These are phyloP conservation scores for Chelonus insularis DNA, from an alignment of 1,140 invertebrate genomes.

Conservation along the genomic window DNA sequence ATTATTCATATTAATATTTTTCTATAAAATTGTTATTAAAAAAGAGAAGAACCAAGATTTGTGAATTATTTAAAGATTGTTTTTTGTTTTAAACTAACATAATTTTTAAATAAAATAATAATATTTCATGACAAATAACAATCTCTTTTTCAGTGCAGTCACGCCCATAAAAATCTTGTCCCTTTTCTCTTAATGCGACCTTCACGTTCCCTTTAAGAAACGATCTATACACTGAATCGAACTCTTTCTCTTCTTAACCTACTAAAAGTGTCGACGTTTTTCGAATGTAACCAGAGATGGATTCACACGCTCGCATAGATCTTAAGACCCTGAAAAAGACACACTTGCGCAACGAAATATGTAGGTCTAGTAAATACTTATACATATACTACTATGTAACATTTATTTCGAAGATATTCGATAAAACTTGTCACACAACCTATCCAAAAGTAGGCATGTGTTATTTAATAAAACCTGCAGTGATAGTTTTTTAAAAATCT, in stretches of 20 bases:
- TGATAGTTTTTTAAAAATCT: background rate
- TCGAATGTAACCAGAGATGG: slow-evolving; percentile 21
- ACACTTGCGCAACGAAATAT: slow-evolving; percentile 24
- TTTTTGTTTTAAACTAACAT: background rate
- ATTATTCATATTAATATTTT: background rate
- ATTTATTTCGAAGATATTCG: slow-evolving; percentile 4
- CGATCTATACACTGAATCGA: no score
- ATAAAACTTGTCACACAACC: slow-evolving; percentile 18
- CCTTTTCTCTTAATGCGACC: slow-evolving; percentile 1
- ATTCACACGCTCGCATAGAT: slow-evolving; percentile 18
- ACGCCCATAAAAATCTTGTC: slow-evolving; percentile 1
- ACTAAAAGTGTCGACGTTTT: slow-evolving; percentile 5
- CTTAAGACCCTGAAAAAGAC: slow-evolving; percentile 9
- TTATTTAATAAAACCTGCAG: slow-evolving; percentile 7
- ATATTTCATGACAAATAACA: background rate
- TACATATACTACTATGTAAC: background rate
- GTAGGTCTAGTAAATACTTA: slow-evolving; percentile 1
- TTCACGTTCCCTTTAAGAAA: background rate
- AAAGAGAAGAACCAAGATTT: no score
- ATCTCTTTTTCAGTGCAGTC: background rate
- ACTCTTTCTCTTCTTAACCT: slow-evolving; percentile 10
- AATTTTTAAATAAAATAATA: background rate
- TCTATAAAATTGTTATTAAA: no score
- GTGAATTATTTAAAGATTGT: background rate
- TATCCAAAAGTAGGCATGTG: background rate